Evolutionary conservation across 2,888 invertebrate species (phyloP).

Genomic region (Bruchidius siliquastri): DNA sequence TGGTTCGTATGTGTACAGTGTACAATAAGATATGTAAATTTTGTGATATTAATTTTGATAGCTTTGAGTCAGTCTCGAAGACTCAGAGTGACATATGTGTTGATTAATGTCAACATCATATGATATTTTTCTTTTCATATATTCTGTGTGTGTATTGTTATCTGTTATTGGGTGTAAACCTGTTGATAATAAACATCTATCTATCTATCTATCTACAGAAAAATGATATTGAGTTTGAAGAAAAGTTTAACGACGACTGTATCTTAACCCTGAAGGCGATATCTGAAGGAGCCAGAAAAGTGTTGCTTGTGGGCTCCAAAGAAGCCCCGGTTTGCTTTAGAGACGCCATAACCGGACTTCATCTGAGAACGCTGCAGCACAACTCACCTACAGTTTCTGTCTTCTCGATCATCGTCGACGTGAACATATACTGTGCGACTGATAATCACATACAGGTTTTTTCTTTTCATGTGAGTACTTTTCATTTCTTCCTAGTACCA

Average conservation of each 20-base stretch:
- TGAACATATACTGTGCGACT: conserved; percentile 69
- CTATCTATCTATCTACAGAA: too few species aligned
- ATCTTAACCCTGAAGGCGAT: conserved; percentile 67
- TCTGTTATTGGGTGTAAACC: too few species aligned
- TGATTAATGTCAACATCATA: too few species aligned
- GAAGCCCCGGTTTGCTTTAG: conserved; percentile 66
- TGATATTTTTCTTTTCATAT: too few species aligned
- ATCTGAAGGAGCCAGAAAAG: conserved; percentile 67
- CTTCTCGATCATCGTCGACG: not conserved
- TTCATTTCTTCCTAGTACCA: too few species aligned
- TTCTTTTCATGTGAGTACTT: conserved; percentile 66
- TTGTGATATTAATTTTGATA: too few species aligned
- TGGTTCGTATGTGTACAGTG: too few species aligned
- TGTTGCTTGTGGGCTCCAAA: conserved; percentile 65
- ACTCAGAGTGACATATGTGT: too few species aligned
- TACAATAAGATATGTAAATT: too few species aligned
- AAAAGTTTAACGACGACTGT: conserved; percentile 56
- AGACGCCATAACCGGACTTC: conserved; percentile 66
- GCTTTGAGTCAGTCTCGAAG: too few species aligned
- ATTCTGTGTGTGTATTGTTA: too few species aligned
- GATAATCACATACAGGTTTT: conserved; percentile 68
- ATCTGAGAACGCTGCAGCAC: conserved; percentile 56
- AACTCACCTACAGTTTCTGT: conserved; percentile 57
- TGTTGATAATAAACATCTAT: too few species aligned
- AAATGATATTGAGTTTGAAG: conserved; percentile 32